These are phyloP conservation scores for Phoxinus phoxinus DNA, from an alignment of 2,113 vertebrate genomes.

Conservation along the genomic window DNA sequence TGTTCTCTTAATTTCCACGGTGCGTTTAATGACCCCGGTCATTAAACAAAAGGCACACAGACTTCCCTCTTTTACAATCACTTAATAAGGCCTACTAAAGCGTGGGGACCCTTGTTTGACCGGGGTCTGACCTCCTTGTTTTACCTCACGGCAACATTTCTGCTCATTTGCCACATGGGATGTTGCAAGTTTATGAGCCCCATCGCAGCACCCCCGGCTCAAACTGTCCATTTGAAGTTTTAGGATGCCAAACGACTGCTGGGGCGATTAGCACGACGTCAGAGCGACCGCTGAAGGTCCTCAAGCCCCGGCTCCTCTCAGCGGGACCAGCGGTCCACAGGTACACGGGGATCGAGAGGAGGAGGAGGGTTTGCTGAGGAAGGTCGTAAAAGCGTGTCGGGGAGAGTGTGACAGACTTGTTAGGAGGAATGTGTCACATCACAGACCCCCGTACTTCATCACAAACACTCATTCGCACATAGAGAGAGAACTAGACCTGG, in stretches of 20 bases:
- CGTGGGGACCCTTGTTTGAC: constrained; percentile 52
- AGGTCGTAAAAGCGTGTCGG: constrained; percentile 53
- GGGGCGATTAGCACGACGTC: constrained; percentile 49
- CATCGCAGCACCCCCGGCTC: constrained; percentile 18
- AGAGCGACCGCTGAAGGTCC: not conserved
- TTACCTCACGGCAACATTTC: constrained; percentile 50
- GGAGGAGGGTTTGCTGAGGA: constrained; percentile 20
- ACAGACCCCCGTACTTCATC: not conserved
- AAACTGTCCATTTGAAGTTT: constrained; percentile 62
- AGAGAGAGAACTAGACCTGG: not conserved
- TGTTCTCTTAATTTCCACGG: constrained; percentile 15
- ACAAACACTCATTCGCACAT: not conserved
- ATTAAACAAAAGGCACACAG: constrained; percentile 55
- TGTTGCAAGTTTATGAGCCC: constrained; percentile 53
- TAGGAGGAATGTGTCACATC: constrained; percentile 51
- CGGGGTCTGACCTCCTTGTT: constrained; percentile 54
- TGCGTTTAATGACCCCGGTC: constrained; percentile 44
- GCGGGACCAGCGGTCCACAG: constrained; percentile 19
- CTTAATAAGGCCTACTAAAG: constrained; percentile 57
- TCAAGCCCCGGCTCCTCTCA: not conserved
- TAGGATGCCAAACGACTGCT: constrained; percentile 50
- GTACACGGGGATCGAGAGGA: constrained; percentile 46
- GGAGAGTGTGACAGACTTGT: constrained; percentile 46
- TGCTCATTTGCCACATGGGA: constrained; percentile 57
- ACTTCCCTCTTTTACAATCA: constrained; percentile 35